Base-by-base conservation (phyloP, 2,113 vertebrate species). In the Coracopsis vasa region DNA sequence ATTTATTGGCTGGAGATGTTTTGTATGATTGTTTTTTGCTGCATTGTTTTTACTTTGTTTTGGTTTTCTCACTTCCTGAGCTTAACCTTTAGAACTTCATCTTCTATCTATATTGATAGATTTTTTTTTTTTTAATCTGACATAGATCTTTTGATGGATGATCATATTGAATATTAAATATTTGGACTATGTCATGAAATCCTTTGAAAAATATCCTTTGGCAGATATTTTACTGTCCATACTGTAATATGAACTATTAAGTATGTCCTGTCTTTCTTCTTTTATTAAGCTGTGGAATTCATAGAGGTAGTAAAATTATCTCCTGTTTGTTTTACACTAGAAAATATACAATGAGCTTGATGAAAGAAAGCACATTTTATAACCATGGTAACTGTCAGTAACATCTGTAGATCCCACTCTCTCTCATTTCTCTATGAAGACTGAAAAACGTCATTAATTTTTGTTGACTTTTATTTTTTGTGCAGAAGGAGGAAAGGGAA, bases 361-460 rank as follows among this genome's bases (percentile, higher is more conserved):
- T 96, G 72, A 96, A 97, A 84, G 61, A 81, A 42, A 61, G 53
- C 70, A 37, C 93, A 94, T 97, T 97, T 98, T 95, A 97, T 86
- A 97, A 88, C 80, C 73, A 79, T 96, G 42, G 82, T 88, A 96
- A 97, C 92, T 96, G 92, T 97, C 88, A 97, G 92, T 85, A 95
- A 92, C 56, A 84, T 97, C 79, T 96, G 97, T 95, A 97, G 62
- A 89, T 94, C 75, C 53, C 27, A 33, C 35, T 66, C 48, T 73
- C 35, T 90, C 91, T 94, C 82, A 84, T 94, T 97, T 93, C 74
- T 94, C 10, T 25, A 60, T 11, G 45, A 97, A 94, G 90, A 97
- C 62, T 93, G 96, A 96, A 96, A 96, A 88, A 92, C 5, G 1
- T 94, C 83, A 95, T 85, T 94, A 96, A 94, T 81, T 96, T 90